Percentiles rank a stretch among this genome's conserved stretches.
Conservation (phyloP, 1,140 invertebrate species). For the Cydia fagiglandana region DNA sequence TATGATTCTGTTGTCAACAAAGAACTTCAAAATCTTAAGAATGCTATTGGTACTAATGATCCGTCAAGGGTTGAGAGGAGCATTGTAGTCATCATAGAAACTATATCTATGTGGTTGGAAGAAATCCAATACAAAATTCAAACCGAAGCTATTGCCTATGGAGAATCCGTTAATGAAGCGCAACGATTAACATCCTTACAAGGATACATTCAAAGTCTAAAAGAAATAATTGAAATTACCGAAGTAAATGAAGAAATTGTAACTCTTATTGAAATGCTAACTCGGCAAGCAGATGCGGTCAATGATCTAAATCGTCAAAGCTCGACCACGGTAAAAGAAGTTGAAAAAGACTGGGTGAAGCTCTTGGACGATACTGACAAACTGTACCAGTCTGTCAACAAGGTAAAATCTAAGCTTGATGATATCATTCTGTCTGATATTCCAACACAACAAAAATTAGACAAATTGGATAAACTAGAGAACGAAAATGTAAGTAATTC, state of each 20-base stretch:
- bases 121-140: conserved; percentile 90
- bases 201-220: conserved; percentile 61
- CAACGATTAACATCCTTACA: conserved; percentile 58
- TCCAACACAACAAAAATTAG: conserved; percentile 82
- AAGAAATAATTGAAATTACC: conserved; percentile 64
- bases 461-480: conserved; percentile 84
- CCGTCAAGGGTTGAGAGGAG: conserved; percentile 82
- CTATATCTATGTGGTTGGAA: conserved; percentile 89
- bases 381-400: conserved; percentile 77
- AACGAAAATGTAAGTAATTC: conserved; percentile 75
- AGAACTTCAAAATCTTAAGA: conserved; percentile 81
- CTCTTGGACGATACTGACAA: conserved; percentile 82
- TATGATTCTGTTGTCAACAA: conserved; percentile 78
- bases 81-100: conserved; percentile 87
- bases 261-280: conserved; percentile 69
- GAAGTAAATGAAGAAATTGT: conserved; percentile 73
- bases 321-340: conserved; percentile 80
- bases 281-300: conserved; percentile 78
- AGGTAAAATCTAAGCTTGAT: conserved; percentile 80
- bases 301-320: conserved; percentile 82
- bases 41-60: conserved; percentile 83
- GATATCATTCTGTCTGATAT: conserved; percentile 80
- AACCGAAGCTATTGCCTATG: conserved; percentile 54
- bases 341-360: conserved; percentile 85
- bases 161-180: conserved; percentile 52